Evolutionary conservation across 1,140 invertebrate species (phyloP).

Genomic region (Lucilia cuprina): DNA sequence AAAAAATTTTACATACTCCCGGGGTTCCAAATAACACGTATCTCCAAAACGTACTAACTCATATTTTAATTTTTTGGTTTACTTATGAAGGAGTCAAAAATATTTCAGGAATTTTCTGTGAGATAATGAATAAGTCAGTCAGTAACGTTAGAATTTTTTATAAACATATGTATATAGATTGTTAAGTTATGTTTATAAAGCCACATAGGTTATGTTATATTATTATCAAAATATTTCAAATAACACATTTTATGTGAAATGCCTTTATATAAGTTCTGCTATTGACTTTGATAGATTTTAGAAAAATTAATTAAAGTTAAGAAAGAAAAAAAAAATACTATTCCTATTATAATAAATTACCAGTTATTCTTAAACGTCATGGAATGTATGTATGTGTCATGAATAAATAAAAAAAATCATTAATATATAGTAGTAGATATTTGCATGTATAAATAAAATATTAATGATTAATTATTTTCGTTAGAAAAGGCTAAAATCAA

Average conservation of each 20-base stretch:
- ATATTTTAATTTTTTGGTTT: too few species aligned
- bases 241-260: neutral
- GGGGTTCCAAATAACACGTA: too few species aligned
- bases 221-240: neutral
- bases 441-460: neutral
- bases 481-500: neutral
- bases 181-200: too few species aligned
- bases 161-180: too few species aligned
- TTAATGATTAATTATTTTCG: neutral
- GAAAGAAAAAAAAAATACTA: neutral
- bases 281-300: neutral
- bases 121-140: too few species aligned
- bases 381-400: neutral
- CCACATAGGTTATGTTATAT: too few species aligned
- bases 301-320: neutral
- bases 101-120: too few species aligned
- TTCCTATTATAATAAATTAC: neutral
- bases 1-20: too few species aligned
- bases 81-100: too few species aligned
- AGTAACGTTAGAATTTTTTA: too few species aligned
- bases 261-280: neutral
- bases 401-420: neutral
- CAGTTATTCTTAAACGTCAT: conserved; percentile 2
- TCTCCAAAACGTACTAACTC: too few species aligned
- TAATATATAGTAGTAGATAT: neutral